These are phyloP conservation scores for Siniperca knerii DNA, from an alignment of 2,113 vertebrate genomes.

Conservation along the genomic window DNA sequence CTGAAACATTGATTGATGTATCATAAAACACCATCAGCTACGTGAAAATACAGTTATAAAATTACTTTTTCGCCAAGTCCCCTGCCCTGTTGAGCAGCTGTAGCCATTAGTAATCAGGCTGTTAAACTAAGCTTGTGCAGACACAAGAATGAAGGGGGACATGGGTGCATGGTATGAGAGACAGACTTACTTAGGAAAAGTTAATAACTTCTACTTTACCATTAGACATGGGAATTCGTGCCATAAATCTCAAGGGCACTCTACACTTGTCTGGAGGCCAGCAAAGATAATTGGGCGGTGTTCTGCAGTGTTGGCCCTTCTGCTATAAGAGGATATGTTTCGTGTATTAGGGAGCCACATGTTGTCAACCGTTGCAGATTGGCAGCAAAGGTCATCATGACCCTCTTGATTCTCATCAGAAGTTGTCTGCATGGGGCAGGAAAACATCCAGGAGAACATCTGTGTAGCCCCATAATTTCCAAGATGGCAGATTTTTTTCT, in stretches of 20 bases:
- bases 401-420: conserved; percentile 54
- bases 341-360: conserved; percentile 52
- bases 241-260: conserved; percentile 74
- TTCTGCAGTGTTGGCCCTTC: conserved; percentile 60
- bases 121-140: conserved; percentile 65
- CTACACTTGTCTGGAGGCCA: conserved; percentile 70
- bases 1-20: conserved; percentile 1
- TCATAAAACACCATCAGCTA: conserved; percentile 16
- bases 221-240: conserved; percentile 71
- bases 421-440: conserved; percentile 27
- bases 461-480: conserved; percentile 52
- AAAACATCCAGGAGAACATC: conserved; percentile 57
- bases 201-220: conserved; percentile 78
- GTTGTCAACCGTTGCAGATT: conserved; percentile 54
- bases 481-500: conserved; percentile 56
- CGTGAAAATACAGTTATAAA: conserved; percentile 21
- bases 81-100: conserved; percentile 33
- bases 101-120: conserved; percentile 63
- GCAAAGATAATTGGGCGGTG: conserved; percentile 70
- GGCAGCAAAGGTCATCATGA: conserved; percentile 57
- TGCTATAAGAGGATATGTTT: conserved; percentile 64
- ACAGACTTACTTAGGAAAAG: conserved; percentile 72
- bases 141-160: conserved; percentile 58
- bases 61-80: conserved; percentile 24
- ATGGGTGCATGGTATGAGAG: conserved; percentile 56